Percentiles rank a stretch among this genome's conserved stretches.
Conservation (phyloP, 2,113 vertebrate species). For the Rallus limicola region DNA sequence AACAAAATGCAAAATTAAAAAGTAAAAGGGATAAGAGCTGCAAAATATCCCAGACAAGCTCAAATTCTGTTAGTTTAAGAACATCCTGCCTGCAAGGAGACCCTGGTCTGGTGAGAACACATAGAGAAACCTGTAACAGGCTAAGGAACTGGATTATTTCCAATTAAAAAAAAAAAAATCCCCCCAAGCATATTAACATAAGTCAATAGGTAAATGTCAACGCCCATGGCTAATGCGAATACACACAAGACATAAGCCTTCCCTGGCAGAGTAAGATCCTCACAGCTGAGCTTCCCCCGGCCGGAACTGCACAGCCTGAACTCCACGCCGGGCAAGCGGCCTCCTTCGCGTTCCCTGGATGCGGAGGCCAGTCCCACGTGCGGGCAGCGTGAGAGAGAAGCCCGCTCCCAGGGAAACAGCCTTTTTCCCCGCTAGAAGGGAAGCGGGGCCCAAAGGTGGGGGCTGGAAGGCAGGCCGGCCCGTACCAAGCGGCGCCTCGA, state of each 20-base stretch:
- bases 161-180: no score
- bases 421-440: accelerated
- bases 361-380: not conserved
- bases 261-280: not conserved
- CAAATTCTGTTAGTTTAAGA: not conserved
- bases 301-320: not conserved
- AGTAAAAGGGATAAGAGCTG: not conserved
- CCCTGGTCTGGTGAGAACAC: not conserved
- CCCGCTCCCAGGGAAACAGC: accelerated
- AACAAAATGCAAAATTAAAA: not conserved
- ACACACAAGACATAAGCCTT: accelerated
- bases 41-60: not conserved
- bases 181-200: no score
- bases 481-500: not conserved
- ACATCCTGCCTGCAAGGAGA: not conserved
- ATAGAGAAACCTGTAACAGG: not conserved
- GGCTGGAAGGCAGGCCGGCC: not conserved
- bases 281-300: accelerated
- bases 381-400: accelerated
- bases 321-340: not conserved
- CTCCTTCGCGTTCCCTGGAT: accelerated
- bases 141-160: not conserved
- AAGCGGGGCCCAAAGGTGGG: not conserved
- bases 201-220: not conserved
- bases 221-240: accelerated